Evolutionary conservation across 2,113 vertebrate genomes (phyloP).

Genomic region (Plotosus lineatus): DNA sequence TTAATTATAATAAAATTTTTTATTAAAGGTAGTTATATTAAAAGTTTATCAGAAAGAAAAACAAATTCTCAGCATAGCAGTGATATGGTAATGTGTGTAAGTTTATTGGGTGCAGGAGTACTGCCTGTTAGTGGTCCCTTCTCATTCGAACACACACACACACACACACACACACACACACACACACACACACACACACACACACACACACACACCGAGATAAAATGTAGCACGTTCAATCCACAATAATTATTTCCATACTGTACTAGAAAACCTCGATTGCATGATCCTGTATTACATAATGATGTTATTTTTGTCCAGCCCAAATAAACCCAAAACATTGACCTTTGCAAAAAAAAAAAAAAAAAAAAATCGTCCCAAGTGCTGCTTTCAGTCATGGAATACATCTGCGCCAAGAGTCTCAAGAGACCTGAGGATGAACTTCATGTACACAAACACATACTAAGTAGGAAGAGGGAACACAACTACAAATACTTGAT

Average conservation of each 20-base stretch:
- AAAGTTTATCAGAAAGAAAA: background rate
- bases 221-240: background rate
- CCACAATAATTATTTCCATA: background rate
- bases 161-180: background rate
- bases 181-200: background rate
- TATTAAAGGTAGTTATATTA: too few species aligned
- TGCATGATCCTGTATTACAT: background rate
- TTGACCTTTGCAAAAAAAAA: constrained; percentile 12
- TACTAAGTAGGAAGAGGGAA: background rate
- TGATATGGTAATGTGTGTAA: background rate
- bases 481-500: background rate
- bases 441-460: constrained; percentile 23
- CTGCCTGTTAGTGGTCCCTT: background rate
- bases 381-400: background rate
- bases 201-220: background rate
- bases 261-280: background rate
- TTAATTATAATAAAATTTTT: too few species aligned
- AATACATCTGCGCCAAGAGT: constrained; percentile 12
- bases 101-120: background rate
- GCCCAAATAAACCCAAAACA: background rate
- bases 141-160: background rate
- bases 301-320: background rate
- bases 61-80: background rate
- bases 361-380: constrained; percentile 13
- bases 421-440: constrained; percentile 24